Evolutionary conservation across 2,797 vertebrate genomes (phyloP).

Genomic region (Amniataba percoides): DNA sequence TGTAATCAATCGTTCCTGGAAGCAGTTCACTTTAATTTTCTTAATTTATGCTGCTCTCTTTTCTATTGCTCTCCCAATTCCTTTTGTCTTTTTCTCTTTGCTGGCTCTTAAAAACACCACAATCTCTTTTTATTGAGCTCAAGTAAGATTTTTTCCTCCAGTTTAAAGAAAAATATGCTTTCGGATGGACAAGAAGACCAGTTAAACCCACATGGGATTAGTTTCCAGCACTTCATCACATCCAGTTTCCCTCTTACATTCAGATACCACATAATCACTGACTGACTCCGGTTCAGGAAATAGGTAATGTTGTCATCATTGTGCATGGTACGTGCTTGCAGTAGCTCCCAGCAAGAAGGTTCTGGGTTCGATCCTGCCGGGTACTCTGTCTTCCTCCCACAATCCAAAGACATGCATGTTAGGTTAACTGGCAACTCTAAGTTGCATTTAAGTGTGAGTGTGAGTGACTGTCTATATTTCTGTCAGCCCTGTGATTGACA

Average conservation of each 20-base stretch:
- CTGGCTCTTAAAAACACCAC: neutral
- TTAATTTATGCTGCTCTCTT: neutral
- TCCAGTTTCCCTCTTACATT: neutral
- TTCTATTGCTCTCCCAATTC: neutral
- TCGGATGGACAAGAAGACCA: neutral
- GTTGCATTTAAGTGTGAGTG: no score
- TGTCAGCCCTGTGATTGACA: no score
- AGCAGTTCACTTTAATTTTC: conserved; percentile 7
- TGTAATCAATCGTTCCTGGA: conserved; percentile 25
- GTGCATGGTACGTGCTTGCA: no score
- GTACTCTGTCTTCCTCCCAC: no score
- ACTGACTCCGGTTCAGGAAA: neutral
- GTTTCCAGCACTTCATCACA: neutral
- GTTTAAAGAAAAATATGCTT: no score
- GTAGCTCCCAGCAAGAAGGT: no score
- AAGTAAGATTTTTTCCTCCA: neutral
- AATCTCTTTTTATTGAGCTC: neutral
- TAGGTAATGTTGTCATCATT: no score
- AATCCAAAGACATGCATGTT: no score
- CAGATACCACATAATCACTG: neutral
- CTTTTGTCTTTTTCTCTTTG: neutral
- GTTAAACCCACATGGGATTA: neutral
- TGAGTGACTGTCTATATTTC: no score
- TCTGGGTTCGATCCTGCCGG: no score
- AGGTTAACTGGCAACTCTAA: no score